Base-by-base conservation (phyloP, 1,140 invertebrate genomes). In the Zaprionus lachaisei region DNA sequence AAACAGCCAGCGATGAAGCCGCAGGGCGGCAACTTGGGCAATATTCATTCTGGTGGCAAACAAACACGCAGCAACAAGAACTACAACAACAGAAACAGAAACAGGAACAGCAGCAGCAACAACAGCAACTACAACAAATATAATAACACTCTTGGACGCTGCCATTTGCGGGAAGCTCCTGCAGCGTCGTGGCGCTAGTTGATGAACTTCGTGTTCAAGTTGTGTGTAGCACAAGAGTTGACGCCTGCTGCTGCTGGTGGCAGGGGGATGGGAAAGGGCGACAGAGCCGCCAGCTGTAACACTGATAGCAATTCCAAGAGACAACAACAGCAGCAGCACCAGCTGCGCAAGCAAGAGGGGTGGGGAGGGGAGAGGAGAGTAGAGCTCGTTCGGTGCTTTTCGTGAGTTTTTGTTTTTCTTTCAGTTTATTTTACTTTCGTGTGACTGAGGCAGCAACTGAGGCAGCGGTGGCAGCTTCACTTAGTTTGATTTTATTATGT, bases 401-500 rank as follows among this genome's bases (percentile, higher is more conserved):
- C 69, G 81, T 81, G 75, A 90, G 81, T 89, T 90, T 87, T 89
- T 89, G 85, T 89, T 89, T 89, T 89, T 89, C 85, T 89, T 89
- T 89, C 62, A 84, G 85, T 89, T 89, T 89, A 90, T 89, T 89
- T 89, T 90, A 89, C 85, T 89, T 89, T 89, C 85, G 86, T 90
- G 85, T 81, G 81, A 77, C 79, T 79, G 75, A 57, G 67, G 66
- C 62, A 60, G 56, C 80, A 65, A 68, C 83, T 34, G 34, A 44
- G 61, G 69, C 62, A 67, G 77, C 78, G 65, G 73, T 69, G 71
- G 83, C 82, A 84, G 84, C 71, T 85, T 81, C 71, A 83, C 85
- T 87, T 81, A 85, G 84, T 87, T 87, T 87, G 84, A 87, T 89
- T 90, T 91, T 89, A 89, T 89, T 89, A 90, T 89, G 84, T 89